These are phyloP conservation scores for Nomada hirtipes DNA, from an alignment of 2,888 invertebrate genomes.

Conservation along the genomic window DNA sequence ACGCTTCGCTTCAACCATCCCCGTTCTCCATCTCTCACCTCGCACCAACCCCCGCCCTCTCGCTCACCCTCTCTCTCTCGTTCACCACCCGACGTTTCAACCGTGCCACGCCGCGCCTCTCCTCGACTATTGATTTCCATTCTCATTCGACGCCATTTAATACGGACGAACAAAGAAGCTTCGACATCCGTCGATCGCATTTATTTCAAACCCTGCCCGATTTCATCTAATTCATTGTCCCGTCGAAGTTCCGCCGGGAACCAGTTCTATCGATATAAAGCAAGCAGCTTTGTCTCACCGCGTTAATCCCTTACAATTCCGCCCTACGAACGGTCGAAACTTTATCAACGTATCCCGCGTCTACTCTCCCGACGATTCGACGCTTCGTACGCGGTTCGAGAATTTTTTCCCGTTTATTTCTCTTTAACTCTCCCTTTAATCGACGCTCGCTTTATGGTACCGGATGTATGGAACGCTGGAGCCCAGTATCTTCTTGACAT, in stretches of 20 bases:
- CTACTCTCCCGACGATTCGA: slow-evolving; percentile 16
- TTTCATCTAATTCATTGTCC: slow-evolving; percentile 67
- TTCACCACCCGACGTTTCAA: not conserved
- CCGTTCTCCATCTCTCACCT: not conserved
- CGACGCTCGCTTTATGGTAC: slow-evolving; percentile 9
- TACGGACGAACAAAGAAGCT: slow-evolving; percentile 66
- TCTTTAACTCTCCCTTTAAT: slow-evolving; percentile 32
- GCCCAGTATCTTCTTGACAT: not conserved
- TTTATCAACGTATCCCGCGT: slow-evolving; percentile 35
- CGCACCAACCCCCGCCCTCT: not conserved
- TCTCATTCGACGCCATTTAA: slow-evolving; percentile 70
- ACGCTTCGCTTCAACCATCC: slow-evolving; percentile 15
- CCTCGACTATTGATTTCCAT: slow-evolving; percentile 70
- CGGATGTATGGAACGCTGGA: not conserved
- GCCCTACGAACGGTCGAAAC: slow-evolving; percentile 6
- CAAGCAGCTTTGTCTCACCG: slow-evolving; percentile 52
- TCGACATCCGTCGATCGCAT: slow-evolving; percentile 65
- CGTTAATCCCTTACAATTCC: slow-evolving; percentile 43
- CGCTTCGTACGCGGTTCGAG: no score
- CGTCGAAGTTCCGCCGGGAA: slow-evolving; percentile 31
- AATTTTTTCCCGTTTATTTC: not conserved
- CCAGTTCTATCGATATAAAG: slow-evolving; percentile 45
- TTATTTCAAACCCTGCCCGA: slow-evolving; percentile 65
- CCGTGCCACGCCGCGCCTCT: not conserved
- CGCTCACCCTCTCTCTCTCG: not conserved